phyloP scores from a whole-genome alignment of 2,797 vertebrate species.

The Balearica regulorum region DNA sequence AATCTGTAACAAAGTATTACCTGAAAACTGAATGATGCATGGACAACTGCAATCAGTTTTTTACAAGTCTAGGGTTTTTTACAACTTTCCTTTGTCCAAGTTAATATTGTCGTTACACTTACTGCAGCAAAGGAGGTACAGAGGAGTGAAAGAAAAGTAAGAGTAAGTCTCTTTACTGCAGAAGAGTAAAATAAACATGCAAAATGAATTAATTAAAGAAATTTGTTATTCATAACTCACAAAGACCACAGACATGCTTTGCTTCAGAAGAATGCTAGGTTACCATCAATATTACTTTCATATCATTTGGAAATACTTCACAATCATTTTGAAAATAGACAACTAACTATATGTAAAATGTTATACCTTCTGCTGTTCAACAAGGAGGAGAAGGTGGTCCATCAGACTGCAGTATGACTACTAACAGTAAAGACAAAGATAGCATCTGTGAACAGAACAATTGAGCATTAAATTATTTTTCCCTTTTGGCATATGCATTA shows the following conservation, averaged over 20 bases:
- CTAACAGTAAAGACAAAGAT: not conserved
- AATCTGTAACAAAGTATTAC: not conserved
- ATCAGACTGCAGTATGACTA: not conserved
- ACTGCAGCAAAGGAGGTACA: rapidly evolving
- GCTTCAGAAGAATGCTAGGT: not conserved
- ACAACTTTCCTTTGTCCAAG: not conserved
- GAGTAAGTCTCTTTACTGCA: too few species aligned
- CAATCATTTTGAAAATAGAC: not conserved
- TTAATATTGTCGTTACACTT: not conserved
- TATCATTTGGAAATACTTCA: not conserved
- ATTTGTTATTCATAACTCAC: not conserved
- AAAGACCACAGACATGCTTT: not conserved
- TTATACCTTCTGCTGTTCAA: not conserved
- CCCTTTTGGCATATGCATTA: not conserved
- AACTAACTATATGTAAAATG: not conserved
- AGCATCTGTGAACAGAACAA: not conserved
- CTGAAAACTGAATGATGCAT: not conserved
- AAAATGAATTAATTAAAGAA: not conserved
- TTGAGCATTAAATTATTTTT: not conserved
- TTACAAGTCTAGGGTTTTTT: not conserved
- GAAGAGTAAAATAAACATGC: not conserved
- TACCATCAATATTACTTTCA: not conserved
- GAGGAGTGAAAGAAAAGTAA: not conserved
- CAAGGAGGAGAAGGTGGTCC: not conserved
- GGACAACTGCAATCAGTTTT: not conserved